A percentile compares a stretch with the other conserved stretches of the same genome.
Conservation (phyloP, 2,888 invertebrate species). For the Tortrix viridana region DNA sequence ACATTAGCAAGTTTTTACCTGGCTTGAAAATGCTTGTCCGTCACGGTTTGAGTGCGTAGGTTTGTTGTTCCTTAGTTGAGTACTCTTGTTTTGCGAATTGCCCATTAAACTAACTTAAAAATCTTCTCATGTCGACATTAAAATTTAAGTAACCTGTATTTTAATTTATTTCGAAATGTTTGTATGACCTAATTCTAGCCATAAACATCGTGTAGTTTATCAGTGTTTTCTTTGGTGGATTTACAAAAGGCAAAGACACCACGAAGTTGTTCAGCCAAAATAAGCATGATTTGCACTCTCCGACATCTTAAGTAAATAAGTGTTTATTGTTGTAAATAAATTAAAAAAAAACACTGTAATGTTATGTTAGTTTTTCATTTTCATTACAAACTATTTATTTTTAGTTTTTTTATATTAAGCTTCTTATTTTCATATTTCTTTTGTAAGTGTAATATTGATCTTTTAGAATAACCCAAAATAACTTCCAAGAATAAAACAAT, state of each 20-base stretch:
- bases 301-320: background rate
- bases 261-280: background rate
- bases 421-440: background rate
- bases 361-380: too few species aligned
- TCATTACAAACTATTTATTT: background rate
- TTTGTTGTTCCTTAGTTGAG: conserved; percentile 61
- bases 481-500: conserved; percentile 63
- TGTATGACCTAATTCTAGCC: conserved; percentile 43
- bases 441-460: conserved; percentile 1
- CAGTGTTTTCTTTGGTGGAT: conserved; percentile 4
- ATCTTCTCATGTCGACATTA: conserved; percentile 44
- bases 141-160: conserved; percentile 31
- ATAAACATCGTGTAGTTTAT: conserved; percentile 40
- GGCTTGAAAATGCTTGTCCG: conserved; percentile 74
- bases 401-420: background rate
- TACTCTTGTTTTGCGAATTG: conserved; percentile 72
- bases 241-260: conserved; percentile 9
- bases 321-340: too few species aligned
- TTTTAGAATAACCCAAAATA: conserved; percentile 40
- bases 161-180: conserved; percentile 37
- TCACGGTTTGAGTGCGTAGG: conserved; percentile 64
- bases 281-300: conserved; percentile 15
- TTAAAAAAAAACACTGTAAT: too few species aligned
- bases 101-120: conserved; percentile 72
- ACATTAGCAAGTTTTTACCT: conserved; percentile 83